Percentiles rank a stretch among this genome's conserved stretches.
Evolutionary conservation across 2,888 invertebrate genomes (phyloP).

Genomic region (Melanostoma scalare): DNA sequence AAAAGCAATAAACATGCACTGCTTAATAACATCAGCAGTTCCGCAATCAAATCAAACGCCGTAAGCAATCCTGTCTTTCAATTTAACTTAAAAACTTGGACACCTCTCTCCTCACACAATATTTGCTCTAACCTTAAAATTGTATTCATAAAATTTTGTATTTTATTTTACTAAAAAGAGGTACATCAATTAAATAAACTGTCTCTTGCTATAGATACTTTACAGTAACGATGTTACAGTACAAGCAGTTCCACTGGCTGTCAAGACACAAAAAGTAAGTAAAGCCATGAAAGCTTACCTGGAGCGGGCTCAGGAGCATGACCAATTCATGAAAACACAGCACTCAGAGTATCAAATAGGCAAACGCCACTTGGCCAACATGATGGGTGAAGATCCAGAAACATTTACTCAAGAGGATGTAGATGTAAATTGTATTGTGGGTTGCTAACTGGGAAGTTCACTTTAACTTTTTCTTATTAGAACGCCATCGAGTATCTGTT

Average conservation of each 20-base stretch:
- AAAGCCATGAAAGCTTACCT: conserved; percentile 96
- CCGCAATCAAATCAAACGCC: conserved; percentile 28
- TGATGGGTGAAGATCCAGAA: conserved; percentile 98
- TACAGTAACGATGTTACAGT: conserved; percentile 78
- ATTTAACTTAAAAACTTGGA: neutral
- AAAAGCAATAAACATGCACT: conserved; percentile 51
- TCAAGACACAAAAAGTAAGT: conserved; percentile 86
- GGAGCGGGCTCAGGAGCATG: conserved; percentile 90
- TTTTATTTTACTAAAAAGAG: neutral
- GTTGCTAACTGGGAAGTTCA: neutral
- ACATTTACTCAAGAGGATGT: conserved; percentile 93
- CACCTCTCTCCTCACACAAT: neutral
- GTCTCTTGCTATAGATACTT: conserved; percentile 12
- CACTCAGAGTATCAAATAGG: conserved; percentile 93
- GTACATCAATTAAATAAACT: conserved; percentile 9
- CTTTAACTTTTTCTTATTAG: conserved; percentile 81
- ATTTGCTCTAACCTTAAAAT: conserved; percentile 53
- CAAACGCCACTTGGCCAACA: conserved; percentile 97
- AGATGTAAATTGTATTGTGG: conserved; percentile 84
- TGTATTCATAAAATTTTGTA: neutral
- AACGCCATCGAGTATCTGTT: conserved; percentile 96
- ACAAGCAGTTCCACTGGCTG: conserved; percentile 77
- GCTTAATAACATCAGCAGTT: conserved; percentile 21
- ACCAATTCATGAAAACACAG: conserved; percentile 92
- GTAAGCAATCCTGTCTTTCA: conserved; percentile 1